Conservation (phyloP, 2,888 invertebrate species). For the Lasioglossum vierecki region DNA sequence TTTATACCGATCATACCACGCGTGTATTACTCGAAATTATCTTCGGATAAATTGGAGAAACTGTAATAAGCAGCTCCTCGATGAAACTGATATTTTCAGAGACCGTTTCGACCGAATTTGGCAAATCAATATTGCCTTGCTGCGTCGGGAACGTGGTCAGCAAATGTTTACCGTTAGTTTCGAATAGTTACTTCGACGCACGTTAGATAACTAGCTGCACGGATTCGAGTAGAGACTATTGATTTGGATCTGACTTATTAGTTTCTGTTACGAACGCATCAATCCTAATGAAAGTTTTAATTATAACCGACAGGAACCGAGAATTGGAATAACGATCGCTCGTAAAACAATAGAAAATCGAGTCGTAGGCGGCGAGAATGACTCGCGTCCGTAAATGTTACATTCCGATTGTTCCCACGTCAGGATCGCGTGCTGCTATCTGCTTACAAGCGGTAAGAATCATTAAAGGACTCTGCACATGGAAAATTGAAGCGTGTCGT, state of each 20-base stretch:
- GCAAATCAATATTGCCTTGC: background rate
- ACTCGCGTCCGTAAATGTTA: background rate
- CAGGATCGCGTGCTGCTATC: background rate
- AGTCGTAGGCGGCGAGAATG: background rate
- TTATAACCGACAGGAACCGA: background rate
- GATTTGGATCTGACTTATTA: background rate
- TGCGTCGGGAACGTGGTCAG: background rate
- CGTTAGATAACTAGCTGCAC: background rate
- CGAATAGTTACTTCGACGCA: background rate
- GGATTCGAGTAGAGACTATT: no score
- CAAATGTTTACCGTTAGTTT: background rate
- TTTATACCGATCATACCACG: background rate
- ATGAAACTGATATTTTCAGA: background rate
- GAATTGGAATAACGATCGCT: background rate
- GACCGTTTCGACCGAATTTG: background rate
- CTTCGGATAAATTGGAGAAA: background rate
- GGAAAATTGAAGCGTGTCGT: constrained; percentile 40
- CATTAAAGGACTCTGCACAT: constrained; percentile 8
- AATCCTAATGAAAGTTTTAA: background rate
- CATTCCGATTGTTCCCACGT: background rate
- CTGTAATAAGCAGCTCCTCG: background rate
- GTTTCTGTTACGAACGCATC: background rate
- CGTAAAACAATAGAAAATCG: background rate
- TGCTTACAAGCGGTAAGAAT: background rate
- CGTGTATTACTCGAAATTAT: background rate